A percentile compares a stretch with the other conserved stretches of the same genome.
These are phyloP conservation scores for Epicampocera succincta DNA, from an alignment of 2,888 invertebrate species.

Conservation along the genomic window DNA sequence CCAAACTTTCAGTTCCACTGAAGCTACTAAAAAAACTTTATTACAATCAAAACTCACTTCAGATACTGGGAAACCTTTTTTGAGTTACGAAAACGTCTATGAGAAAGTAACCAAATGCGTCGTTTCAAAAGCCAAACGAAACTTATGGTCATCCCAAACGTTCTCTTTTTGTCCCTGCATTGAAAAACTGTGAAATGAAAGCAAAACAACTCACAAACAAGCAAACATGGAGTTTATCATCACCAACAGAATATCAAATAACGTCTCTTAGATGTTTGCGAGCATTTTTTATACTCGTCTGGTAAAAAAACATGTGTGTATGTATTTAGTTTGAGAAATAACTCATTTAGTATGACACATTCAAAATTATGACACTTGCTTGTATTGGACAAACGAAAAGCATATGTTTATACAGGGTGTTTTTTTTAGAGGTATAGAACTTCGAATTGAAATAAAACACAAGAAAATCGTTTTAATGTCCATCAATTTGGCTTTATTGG, in stretches of 20 bases:
- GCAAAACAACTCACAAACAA: slow-evolving; percentile 9
- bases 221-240: slow-evolving; percentile 39
- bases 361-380: slow-evolving; percentile 45
- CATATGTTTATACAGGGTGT: too few species aligned
- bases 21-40: too few species aligned
- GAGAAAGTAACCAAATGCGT: too few species aligned
- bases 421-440: too few species aligned
- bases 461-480: too few species aligned
- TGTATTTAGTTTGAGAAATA: slow-evolving; percentile 25
- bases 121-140: too few species aligned
- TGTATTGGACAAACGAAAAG: slow-evolving; percentile 1
- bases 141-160: background rate
- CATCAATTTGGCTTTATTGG: too few species aligned
- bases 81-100: too few species aligned
- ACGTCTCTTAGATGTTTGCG: background rate
- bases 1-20: too few species aligned
- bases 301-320: slow-evolving; percentile 2
- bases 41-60: too few species aligned
- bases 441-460: too few species aligned
- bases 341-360: slow-evolving; percentile 50
- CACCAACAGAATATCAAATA: slow-evolving; percentile 33
- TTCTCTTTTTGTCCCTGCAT: background rate
- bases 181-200: slow-evolving; percentile 16
- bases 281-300: background rate
- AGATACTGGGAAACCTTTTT: too few species aligned